Evolutionary conservation across 2,888 invertebrate species (phyloP).

Genomic region (Sialis lutaria): DNA sequence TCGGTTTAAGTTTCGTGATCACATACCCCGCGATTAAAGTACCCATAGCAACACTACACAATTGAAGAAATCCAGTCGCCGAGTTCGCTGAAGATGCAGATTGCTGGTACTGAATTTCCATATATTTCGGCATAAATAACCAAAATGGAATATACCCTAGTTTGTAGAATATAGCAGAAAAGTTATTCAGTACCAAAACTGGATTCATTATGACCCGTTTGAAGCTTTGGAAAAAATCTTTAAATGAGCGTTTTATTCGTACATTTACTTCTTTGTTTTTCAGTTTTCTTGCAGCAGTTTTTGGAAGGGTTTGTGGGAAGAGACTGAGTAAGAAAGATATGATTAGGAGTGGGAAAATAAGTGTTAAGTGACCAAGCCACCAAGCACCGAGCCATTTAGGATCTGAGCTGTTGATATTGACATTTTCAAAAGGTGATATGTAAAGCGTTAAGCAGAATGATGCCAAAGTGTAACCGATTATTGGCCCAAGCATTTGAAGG

Average conservation of each 20-base stretch:
- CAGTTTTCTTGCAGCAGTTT: constrained; percentile 37
- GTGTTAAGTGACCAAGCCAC: constrained; percentile 60
- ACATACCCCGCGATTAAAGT: constrained; percentile 38
- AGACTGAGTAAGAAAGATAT: constrained; percentile 43
- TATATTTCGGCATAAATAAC: constrained; percentile 55
- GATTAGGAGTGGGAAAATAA: constrained; percentile 37
- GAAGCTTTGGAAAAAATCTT: constrained; percentile 38
- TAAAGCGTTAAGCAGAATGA: constrained; percentile 46
- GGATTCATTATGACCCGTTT: constrained; percentile 43
- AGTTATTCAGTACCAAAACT: constrained; percentile 44
- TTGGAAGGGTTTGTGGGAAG: constrained; percentile 50
- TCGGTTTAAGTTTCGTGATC: constrained; percentile 40
- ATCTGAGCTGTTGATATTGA: constrained; percentile 44
- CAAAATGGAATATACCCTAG: constrained; percentile 44
- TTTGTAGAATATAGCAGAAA: constrained; percentile 46
- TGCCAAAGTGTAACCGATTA: constrained; percentile 47
- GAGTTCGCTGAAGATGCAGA: constrained; percentile 47
- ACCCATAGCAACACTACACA: constrained; percentile 40
- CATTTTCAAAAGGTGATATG: constrained; percentile 43
- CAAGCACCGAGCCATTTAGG: constrained; percentile 68
- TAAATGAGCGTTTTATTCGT: constrained; percentile 10
- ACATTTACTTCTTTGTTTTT: constrained; percentile 25
- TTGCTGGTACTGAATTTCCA: constrained; percentile 54
- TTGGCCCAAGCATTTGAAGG: constrained; percentile 49
- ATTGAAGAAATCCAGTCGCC: constrained; percentile 40